phyloP scores from a whole-genome alignment of 2,888 invertebrate species.

The Mesoligia furuncula region DNA sequence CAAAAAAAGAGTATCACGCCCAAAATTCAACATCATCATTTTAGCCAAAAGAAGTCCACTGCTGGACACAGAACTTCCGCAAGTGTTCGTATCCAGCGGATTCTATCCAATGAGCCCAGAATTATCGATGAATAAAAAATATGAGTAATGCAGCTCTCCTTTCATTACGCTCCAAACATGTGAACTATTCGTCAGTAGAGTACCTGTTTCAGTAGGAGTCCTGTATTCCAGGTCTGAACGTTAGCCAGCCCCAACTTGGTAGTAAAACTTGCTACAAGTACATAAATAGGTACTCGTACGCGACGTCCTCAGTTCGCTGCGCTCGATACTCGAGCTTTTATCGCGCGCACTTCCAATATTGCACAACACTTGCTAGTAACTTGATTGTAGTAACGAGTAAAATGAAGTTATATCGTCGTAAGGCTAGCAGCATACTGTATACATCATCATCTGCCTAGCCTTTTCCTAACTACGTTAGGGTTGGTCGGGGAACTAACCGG shows the following conservation, averaged over 20 bases:
- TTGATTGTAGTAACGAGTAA: conserved; percentile 16
- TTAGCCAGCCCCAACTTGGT: background rate
- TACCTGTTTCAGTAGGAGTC: background rate
- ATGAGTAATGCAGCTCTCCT: background rate
- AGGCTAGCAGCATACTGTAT: background rate
- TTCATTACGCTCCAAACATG: background rate
- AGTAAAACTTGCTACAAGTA: conserved; percentile 3
- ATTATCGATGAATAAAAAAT: background rate
- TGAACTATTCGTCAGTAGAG: background rate
- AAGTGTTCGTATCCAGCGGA: background rate
- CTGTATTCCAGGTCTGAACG: background rate
- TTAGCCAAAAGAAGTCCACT: background rate
- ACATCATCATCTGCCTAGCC: background rate
- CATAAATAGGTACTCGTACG: conserved; percentile 14
- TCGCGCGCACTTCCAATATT: conserved; percentile 9
- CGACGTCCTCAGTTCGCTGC: conserved; percentile 1
- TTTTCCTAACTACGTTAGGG: background rate
- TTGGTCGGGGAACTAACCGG: background rate
- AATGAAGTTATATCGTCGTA: conserved; percentile 5
- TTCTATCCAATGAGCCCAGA: background rate
- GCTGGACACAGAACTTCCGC: background rate
- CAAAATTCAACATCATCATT: background rate
- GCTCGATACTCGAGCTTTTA: conserved; percentile 13
- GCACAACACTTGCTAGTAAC: conserved; percentile 28
- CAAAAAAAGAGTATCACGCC: background rate